Base-by-base conservation (phyloP, 2,888 invertebrate species). In the Nudaria mundana region DNA sequence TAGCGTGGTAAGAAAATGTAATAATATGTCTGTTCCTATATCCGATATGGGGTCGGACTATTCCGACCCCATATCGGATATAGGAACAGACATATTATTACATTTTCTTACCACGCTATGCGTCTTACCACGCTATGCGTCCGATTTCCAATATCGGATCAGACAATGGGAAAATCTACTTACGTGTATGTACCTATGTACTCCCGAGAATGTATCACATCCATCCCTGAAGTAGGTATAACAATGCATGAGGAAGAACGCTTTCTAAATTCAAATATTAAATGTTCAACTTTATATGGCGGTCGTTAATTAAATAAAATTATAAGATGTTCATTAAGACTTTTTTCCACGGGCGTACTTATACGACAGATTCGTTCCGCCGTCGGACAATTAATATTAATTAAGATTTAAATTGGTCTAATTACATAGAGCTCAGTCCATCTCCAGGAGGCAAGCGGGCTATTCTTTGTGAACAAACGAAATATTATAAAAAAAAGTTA, bases 321-420 rank as follows among this genome's bases (percentile, higher is more conserved):
- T n/a, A 37, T 45, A 50, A 59, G 57, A 59, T 46, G 57, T 56
- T 60, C 59, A 49, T 54, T 60, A 54, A 45, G 55, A 68, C 60
- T 79, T 78, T 73, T 82, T 67, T 69, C 59, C 71, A 47, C 66
- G 72, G 66, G 66, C 58, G 80, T 84, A 80, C 81, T 75, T 77
- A 71, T 76, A 80, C 82, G 81, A 80, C 83, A 83, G 85, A 87
- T 87, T 86, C 85, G 83, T 83, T 81, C 83, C 79, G 81, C 79
- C 85, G 80, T 81, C 72, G 69, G 72, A 86, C 87, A 88, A 88
- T 88, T 88, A 87, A 86, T 88, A 88, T 85, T 86, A 88, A 87
- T 88, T 88, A 87, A 82, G 85, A 88, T 86, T 87, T 88, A 86
- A 88, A 88, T 88, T 87, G 87, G 85, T 86, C 84, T 88, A 86